phyloP scores from a whole-genome alignment of 2,888 invertebrate genomes.

The Limulus polyphemus region DNA sequence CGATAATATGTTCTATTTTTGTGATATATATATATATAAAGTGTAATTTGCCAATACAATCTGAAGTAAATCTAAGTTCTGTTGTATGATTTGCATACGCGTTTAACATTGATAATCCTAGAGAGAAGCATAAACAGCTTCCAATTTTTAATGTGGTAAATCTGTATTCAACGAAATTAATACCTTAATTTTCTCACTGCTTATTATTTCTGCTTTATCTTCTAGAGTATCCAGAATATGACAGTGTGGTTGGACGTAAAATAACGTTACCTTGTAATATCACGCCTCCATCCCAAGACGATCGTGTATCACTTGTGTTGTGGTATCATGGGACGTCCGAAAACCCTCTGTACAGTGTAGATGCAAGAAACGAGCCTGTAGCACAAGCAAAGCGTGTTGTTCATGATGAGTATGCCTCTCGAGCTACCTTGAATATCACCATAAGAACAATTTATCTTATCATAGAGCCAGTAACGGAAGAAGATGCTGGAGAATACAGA shows the following conservation, averaged over 20 bases:
- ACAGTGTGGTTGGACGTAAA: conserved; percentile 19
- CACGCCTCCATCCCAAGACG: conserved; percentile 29
- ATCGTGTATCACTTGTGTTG: conserved; percentile 19
- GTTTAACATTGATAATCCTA: too few species aligned
- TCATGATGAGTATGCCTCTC: conserved; percentile 10
- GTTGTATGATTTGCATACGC: too few species aligned
- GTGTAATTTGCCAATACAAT: too few species aligned
- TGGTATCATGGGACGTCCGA: conserved; percentile 20
- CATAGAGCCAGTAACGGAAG: conserved; percentile 18
- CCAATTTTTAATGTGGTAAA: too few species aligned
- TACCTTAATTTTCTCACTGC: too few species aligned
- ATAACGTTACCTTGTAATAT: conserved; percentile 33
- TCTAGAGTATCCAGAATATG: conserved; percentile 15
- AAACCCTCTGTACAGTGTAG: conserved; percentile 20
- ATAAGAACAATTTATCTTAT: conserved; percentile 16
- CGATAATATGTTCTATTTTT: too few species aligned
- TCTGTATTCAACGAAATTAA: too few species aligned
- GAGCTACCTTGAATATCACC: conserved; percentile 19
- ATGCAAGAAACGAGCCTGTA: conserved; percentile 18
- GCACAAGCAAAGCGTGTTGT: conserved; percentile 21
- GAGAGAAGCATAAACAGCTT: too few species aligned
- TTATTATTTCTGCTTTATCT: too few species aligned
- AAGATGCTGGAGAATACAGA: conserved; percentile 20
- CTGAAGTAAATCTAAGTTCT: too few species aligned
- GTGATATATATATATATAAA: too few species aligned